These are phyloP conservation scores for Scaptomyza graminum DNA, from an alignment of 1,140 invertebrate genomes.

Conservation along the genomic window DNA sequence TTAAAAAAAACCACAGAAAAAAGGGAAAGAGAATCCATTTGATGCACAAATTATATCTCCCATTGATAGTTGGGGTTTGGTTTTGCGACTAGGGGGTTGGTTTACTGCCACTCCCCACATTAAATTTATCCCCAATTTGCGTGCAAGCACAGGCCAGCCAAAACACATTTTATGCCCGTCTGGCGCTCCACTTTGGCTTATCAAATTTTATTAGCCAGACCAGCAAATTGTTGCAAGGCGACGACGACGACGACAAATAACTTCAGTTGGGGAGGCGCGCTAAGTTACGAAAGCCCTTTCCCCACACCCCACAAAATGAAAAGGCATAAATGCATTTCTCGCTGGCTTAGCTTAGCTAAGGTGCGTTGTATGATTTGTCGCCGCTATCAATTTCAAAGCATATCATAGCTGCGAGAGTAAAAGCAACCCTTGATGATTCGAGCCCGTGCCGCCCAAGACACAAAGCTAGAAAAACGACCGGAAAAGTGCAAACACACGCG, in stretches of 20 bases:
- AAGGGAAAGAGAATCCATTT: slow-evolving; percentile 54
- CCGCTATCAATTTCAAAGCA: slow-evolving; percentile 72
- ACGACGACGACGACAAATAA: slow-evolving; percentile 65
- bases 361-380: slow-evolving; percentile 72
- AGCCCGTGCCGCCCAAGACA: slow-evolving; percentile 4
- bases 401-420: slow-evolving; percentile 39
- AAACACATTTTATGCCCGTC: slow-evolving; percentile 73
- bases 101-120: slow-evolving; percentile 53
- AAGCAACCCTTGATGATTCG: slow-evolving; percentile 47
- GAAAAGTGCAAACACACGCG: slow-evolving; percentile 81
- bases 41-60: slow-evolving; percentile 78
- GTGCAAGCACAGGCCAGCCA: slow-evolving; percentile 59
- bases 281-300: slow-evolving; percentile 42
- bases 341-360: slow-evolving; percentile 29
- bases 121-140: slow-evolving; percentile 83
- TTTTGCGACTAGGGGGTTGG: slow-evolving; percentile 20
- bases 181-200: slow-evolving; percentile 76
- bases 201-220: slow-evolving; percentile 79
- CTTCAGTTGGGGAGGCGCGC: slow-evolving; percentile 42
- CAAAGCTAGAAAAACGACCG: slow-evolving; percentile 66
- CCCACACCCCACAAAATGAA: slow-evolving; percentile 36
- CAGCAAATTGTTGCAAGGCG: slow-evolving; percentile 72
- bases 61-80: slow-evolving; percentile 40
- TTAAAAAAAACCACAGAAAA: slow-evolving; percentile 44
- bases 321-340: slow-evolving; percentile 27